A percentile compares a stretch with the other conserved stretches of the same genome.
phyloP scores from a whole-genome alignment of 2,113 vertebrate genomes.

The Tapirus terrestris region DNA sequence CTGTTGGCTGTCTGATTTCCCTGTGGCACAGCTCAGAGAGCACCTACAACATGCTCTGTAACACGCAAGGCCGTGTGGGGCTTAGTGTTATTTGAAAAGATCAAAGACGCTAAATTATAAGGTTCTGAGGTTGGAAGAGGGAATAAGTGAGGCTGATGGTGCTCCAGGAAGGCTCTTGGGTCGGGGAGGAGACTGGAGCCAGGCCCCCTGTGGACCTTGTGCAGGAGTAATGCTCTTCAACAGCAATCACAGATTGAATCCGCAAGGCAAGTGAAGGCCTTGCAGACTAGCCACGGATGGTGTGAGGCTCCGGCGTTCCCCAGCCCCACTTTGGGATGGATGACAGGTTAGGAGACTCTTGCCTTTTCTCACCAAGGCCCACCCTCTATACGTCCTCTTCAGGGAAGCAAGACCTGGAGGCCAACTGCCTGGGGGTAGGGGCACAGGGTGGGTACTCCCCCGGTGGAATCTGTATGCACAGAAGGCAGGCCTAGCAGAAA shows the following conservation, averaged over 20 bases:
- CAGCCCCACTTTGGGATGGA: neutral
- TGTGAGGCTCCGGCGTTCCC: neutral
- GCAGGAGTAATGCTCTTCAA: rapidly evolving
- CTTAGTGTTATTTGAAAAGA: neutral
- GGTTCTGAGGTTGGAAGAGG: neutral
- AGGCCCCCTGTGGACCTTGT: neutral
- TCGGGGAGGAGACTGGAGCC: neutral
- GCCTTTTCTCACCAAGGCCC: neutral
- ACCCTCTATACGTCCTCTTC: neutral
- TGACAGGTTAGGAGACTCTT: neutral
- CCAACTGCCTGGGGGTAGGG: neutral
- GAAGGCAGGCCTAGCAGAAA: neutral
- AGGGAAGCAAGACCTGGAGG: neutral
- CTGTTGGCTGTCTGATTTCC: neutral
- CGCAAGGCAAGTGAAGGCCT: neutral
- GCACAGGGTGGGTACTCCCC: neutral
- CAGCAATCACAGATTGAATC: neutral
- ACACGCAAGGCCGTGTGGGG: neutral
- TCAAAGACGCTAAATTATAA: neutral
- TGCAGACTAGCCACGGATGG: rapidly evolving
- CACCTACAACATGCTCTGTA: neutral
- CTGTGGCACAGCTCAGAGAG: neutral
- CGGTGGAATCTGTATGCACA: neutral
- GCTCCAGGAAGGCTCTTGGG: rapidly evolving
- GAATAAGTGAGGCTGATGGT: neutral